phyloP scores from a whole-genome alignment of 2,888 invertebrate species.

The Nycteola revayana region DNA sequence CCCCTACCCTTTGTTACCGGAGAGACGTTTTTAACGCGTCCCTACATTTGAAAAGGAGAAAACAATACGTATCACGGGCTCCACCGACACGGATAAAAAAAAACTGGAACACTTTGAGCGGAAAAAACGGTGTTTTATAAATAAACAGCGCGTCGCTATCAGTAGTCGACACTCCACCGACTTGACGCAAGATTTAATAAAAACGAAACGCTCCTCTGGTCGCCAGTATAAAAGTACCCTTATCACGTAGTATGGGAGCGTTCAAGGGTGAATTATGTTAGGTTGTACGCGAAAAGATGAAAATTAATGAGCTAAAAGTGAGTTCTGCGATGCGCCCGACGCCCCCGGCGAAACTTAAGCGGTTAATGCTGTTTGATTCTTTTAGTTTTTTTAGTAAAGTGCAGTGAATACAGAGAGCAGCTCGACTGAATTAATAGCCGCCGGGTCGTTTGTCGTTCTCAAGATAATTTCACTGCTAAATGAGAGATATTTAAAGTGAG shows the following conservation, averaged over 20 bases:
- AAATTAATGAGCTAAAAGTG: conserved; percentile 80
- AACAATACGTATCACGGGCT: conserved; percentile 51
- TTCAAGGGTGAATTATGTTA: conserved; percentile 78
- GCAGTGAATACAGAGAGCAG: conserved; percentile 42
- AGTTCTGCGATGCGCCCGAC: conserved; percentile 48
- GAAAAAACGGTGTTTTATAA: conserved; percentile 75
- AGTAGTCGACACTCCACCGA: conserved; percentile 75
- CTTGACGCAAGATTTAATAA: conserved; percentile 70
- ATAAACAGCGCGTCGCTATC: conserved; percentile 74
- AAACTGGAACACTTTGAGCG: conserved; percentile 62
- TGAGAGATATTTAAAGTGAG: conserved; percentile 47
- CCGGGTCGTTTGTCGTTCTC: conserved; percentile 45
- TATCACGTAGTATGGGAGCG: conserved; percentile 76
- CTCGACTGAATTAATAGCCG: conserved; percentile 47
- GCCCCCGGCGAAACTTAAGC: conserved; percentile 46
- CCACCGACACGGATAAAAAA: conserved; percentile 45
- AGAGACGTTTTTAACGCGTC: conserved; percentile 54
- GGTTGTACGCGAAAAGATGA: conserved; percentile 73
- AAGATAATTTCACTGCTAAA: conserved; percentile 51
- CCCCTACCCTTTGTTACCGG: conserved; percentile 44
- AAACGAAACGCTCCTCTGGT: conserved; percentile 53
- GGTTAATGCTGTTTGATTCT: conserved; percentile 62
- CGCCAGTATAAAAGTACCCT: conserved; percentile 65
- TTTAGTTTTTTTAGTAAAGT: conserved; percentile 46
- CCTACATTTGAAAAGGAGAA: conserved; percentile 50